Conservation (phyloP, 2,113 vertebrate genomes). For the Cricetomys ansorgei region DNA sequence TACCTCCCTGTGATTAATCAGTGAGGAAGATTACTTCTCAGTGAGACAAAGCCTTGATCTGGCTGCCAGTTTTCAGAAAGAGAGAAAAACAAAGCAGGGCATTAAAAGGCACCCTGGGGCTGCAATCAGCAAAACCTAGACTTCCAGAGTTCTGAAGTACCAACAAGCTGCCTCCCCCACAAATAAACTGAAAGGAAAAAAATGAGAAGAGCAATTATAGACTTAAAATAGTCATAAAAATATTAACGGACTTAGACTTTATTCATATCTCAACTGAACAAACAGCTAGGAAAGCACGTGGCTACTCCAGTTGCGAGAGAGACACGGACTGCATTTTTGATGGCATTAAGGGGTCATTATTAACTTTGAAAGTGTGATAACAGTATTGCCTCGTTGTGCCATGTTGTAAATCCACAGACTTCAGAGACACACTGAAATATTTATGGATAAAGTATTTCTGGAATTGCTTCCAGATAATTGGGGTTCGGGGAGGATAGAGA, state of each 20-base stretch:
- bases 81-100: conserved; percentile 30
- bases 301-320: background rate
- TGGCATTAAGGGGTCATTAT: conserved; percentile 20
- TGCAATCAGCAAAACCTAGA: background rate
- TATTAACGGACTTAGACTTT: background rate
- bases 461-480: conserved; percentile 14
- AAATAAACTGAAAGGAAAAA: background rate
- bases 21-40: background rate
- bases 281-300: background rate
- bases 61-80: conserved; percentile 8
- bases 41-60: background rate
- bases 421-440: conserved; percentile 26
- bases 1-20: background rate
- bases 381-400: background rate
- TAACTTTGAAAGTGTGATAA: background rate
- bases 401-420: background rate
- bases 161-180: background rate
- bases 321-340: background rate
- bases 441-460: conserved; percentile 31
- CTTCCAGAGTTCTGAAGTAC: background rate
- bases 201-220: background rate
- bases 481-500: background rate
- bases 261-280: conserved; percentile 9
- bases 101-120: background rate
- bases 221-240: conserved; percentile 1